phyloP scores from a whole-genome alignment of 2,888 invertebrate genomes.

The Cryptosula pallasiana region DNA sequence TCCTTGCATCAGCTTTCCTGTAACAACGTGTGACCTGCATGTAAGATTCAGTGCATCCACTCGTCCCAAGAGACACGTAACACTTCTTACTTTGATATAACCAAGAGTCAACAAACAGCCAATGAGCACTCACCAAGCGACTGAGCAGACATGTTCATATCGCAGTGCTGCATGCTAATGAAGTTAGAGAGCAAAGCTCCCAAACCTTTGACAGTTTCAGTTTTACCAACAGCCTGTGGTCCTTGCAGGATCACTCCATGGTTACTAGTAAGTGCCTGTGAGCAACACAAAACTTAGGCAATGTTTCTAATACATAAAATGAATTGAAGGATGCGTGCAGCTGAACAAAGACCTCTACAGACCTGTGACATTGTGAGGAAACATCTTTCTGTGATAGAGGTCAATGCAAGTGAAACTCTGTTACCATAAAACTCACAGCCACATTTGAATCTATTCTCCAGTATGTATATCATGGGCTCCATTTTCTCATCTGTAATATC shows the following conservation, averaged over 20 bases:
- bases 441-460: slow-evolving; percentile 45
- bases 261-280: slow-evolving; percentile 40
- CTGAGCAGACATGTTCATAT: slow-evolving; percentile 37
- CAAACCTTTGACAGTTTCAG: slow-evolving; percentile 50
- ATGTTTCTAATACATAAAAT: neutral
- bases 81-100: too few relatives aligned
- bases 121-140: slow-evolving; percentile 35
- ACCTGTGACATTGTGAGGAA: slow-evolving; percentile 46
- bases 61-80: too few relatives aligned
- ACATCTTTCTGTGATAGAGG: slow-evolving; percentile 49
- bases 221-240: slow-evolving; percentile 48
- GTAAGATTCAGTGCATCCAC: too few relatives aligned
- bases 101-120: too few relatives aligned
- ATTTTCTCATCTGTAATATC: slow-evolving; percentile 36
- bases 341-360: neutral
- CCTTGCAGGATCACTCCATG: slow-evolving; percentile 45
- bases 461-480: slow-evolving; percentile 41
- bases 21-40: too few relatives aligned
- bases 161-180: slow-evolving; percentile 45
- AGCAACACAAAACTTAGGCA: too few relatives aligned
- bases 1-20: slow-evolving; percentile 22
- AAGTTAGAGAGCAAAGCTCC: slow-evolving; percentile 47
- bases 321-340: neutral
- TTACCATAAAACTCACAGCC: slow-evolving; percentile 52
- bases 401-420: slow-evolving; percentile 40